Evolutionary conservation across 2,113 vertebrate genomes (phyloP), one percentile per base, ranked within the genome.

Genomic region (Megalops atlanticus): DNA sequence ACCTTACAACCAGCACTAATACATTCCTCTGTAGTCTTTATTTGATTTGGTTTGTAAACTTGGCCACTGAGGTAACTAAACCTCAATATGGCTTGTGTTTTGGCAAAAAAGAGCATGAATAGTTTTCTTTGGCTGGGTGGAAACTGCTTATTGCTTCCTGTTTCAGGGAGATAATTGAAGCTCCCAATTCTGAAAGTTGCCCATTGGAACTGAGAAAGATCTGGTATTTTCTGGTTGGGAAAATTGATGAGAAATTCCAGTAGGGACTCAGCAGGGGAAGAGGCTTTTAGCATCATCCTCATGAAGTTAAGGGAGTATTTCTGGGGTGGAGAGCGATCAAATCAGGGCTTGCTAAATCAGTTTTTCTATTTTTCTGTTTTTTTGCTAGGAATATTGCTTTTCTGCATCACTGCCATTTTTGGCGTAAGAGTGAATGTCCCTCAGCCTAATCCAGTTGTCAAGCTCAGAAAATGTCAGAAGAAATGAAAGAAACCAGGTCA

Each of bases 401-500:
- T 64, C 58, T 64, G 58, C 58, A 74, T 74, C 72, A 1, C 11
- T 2, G 24, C 33, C 36, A 3, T 74, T 21, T 74, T 43, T 74
- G 72, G 18, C n/a, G 38, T 27, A 71, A 33, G n/a, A 43, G 0
- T 24, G n/a, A 74, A 74, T 27, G 40, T 74, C 41, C 72, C 40
- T 74, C 11, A 21, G 35, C 15, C 18, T 40, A 39, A 39, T 74
- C 71, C 71, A 74, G 72, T 74, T 43, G 33, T 74, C 72, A 74
- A 74, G 72, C 72, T 74, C 27, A 1, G 38, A 74, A 74, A 74
- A 43, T 74, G 72, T 43, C 39, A 73, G 38, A 8, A 74, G 72
- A 21, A n/a, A 27, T 36, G 39, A 74, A 36, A 43, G 72, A 41
- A 43, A 12, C 72, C 39, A 74, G 38, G 72, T 74, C 72, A 74